Evolutionary conservation across 2,113 vertebrate genomes (phyloP), one percentile per base, ranked within the genome.

Genomic region (Ciconia boyciana): DNA sequence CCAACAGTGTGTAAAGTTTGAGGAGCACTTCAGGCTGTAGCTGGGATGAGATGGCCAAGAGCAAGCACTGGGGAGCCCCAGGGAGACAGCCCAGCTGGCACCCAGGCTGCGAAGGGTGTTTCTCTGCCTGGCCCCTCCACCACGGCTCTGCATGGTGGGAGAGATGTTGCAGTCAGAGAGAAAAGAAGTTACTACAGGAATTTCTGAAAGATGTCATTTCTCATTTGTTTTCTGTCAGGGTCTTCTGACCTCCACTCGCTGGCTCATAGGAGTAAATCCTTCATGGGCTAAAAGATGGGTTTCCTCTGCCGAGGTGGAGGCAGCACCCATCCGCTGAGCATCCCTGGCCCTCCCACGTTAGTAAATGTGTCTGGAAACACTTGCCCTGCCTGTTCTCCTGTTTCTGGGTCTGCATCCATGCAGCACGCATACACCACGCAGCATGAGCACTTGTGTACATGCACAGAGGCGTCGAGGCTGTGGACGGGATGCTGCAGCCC

Each of bases 381-480:
- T 22, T 7, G 14, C 9, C 26, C 54, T 81, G 58, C 31, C 62
- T 81, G 49, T 31, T 64, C 11, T 58, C 0, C 0, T 3, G 5
- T 17, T 71, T 17, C 26, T 66, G 16, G 57, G 15, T 39, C 64
- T 51, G 39, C 36, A 49, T 11, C 41, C 32, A 1, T 1, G 24
- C 52, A 17, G 58, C 28, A 43, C 4, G 3, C 0, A 0, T 0
- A 1, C 57, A 9, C 7, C 61, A 3, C 44, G 3, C 26, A 11
- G 34, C 4, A 1, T 0, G 4, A 52, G 31, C 41, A 7, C 25
- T 4, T 0, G 0, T 3, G 17, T 11, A 5, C 0, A 0, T 9
- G 39, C 65, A 20, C 55, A 6, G 48, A 28, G n/a, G 52, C 16
- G 44, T 9, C 4, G 6, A 22, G 36, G 18, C 11, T 61, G 28